Evolutionary conservation across 2,797 vertebrate species (phyloP).

Genomic region (Xerus rutilus): DNA sequence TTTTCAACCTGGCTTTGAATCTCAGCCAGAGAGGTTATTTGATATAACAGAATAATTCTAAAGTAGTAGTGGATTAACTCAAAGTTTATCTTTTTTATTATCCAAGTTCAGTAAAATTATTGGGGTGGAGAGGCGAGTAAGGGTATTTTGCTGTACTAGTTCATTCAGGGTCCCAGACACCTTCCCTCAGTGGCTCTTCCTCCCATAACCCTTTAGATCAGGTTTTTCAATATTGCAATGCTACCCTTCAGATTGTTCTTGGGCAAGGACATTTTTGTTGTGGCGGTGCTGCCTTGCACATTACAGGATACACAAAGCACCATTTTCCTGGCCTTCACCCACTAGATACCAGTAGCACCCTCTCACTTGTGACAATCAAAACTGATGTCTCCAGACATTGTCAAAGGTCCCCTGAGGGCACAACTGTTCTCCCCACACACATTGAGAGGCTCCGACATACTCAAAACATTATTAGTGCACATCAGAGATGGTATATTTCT

Average conservation of each 20-base stretch:
- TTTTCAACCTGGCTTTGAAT: background rate
- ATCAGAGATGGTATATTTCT: constrained; percentile 30
- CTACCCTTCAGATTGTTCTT: background rate
- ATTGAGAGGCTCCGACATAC: constrained; percentile 26
- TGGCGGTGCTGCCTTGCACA: background rate
- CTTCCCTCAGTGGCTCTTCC: background rate
- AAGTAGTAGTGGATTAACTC: background rate
- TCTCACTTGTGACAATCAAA: background rate
- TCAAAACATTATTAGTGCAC: constrained; percentile 26
- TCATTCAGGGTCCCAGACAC: background rate
- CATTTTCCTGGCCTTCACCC: background rate
- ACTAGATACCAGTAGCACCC: background rate
- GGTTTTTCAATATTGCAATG: background rate
- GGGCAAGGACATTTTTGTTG: background rate
- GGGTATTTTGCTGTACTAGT: background rate
- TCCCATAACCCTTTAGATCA: background rate
- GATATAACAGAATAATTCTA: background rate
- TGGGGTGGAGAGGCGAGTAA: no score
- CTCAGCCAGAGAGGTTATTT: background rate
- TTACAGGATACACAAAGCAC: background rate
- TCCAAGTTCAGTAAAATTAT: background rate
- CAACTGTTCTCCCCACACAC: background rate
- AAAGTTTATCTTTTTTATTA: constrained; percentile 22
- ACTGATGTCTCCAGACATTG: background rate
- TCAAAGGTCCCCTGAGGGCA: background rate